Conservation (phyloP, 2,888 invertebrate species). For the Pharmacophagus antenor region DNA sequence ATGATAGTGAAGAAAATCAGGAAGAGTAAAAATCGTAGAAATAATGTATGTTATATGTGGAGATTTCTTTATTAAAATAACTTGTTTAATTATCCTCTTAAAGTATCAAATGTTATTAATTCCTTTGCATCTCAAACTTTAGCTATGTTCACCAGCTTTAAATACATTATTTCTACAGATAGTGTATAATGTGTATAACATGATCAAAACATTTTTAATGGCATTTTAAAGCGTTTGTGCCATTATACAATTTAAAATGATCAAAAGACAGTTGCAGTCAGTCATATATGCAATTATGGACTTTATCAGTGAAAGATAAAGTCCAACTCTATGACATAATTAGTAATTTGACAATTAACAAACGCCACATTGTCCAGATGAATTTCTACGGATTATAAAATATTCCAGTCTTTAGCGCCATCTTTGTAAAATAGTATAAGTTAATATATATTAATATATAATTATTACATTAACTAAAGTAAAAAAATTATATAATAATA, state of each 20-base stretch:
- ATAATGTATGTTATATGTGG: neutral
- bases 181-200: constrained; percentile 3
- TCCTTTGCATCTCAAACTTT: neutral
- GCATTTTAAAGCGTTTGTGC: neutral
- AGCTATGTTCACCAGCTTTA: neutral
- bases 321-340: constrained; percentile 4
- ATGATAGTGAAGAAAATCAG: neutral
- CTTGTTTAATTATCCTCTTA: neutral
- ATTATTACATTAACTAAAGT: too few relatives aligned
- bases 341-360: constrained; percentile 14
- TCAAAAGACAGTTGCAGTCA: constrained; percentile 7
- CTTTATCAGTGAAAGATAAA: neutral
- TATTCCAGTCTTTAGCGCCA: constrained; percentile 17
- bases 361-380: constrained; percentile 16
- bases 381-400: neutral
- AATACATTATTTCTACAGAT: constrained; percentile 1
- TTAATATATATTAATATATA: neutral
- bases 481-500: too few relatives aligned
- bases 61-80: neutral
- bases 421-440: too few relatives aligned
- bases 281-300: constrained; percentile 5
- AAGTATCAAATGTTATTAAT: neutral
- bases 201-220: neutral
- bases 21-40: neutral
- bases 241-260: neutral